A percentile compares a stretch with the other conserved stretches of the same genome.
These are phyloP conservation scores for Lochmaea crataegi DNA, from an alignment of 2,888 invertebrate species.

Conservation along the genomic window DNA sequence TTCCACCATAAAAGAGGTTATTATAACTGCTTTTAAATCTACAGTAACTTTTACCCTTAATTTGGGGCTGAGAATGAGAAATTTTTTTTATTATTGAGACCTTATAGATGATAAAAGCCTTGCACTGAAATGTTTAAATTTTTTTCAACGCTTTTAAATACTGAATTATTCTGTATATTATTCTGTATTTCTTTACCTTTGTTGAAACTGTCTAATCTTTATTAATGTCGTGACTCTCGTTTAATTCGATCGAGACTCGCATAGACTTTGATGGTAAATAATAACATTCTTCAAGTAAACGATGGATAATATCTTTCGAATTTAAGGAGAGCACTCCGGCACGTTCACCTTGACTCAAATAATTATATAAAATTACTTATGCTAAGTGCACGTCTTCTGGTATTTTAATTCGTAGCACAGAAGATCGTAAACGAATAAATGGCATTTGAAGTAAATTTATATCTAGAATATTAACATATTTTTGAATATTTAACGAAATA, in stretches of 20 bases:
- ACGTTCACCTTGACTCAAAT: slow-evolving; percentile 40
- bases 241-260: background rate
- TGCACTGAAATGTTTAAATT: no score
- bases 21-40: no score
- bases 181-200: background rate
- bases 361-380: slow-evolving; percentile 34
- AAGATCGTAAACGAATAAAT: no score
- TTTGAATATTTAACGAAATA: background rate
- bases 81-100: no score
- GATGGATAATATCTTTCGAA: slow-evolving; percentile 20
- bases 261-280: slow-evolving; percentile 23
- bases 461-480: no score
- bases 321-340: slow-evolving; percentile 25
- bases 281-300: slow-evolving; percentile 21
- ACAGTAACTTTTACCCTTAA: no score
- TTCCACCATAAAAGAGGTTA: background rate
- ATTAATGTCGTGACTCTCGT: background rate
- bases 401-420: no score
- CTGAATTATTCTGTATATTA: background rate
- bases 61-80: no score
- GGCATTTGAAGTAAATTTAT: no score
- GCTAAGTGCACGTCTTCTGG: slow-evolving; percentile 9
- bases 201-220: background rate
- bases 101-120: no score
- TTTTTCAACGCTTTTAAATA: no score